Base-by-base conservation (phyloP, 2,797 vertebrate genomes). In the Spea hammondii region DNA sequence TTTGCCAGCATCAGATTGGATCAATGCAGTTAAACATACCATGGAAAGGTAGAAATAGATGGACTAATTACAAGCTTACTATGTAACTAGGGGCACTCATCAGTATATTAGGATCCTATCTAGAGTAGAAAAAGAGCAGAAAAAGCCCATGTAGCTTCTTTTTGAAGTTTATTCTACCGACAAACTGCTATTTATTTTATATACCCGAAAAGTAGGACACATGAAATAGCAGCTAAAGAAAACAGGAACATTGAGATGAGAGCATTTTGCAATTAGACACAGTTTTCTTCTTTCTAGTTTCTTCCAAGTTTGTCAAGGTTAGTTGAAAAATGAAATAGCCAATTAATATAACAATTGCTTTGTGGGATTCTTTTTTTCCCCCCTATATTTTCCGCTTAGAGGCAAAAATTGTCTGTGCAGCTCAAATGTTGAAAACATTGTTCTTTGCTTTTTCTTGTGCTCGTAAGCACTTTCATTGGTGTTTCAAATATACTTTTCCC, bases 291-390 rank as follows among this genome's bases (percentile, higher is more conserved):
- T 86, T 88, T 68, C 77, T 82, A 84, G 45, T 83, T 86, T 85
- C 88, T 85, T 86, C 86, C 85, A 83, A 86, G 86, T 84, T 88
- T 85, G 83, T 87, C 87, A 88, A 88, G 88, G 87, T 88, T 88
- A 86, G 86, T 88, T 85, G 84, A 77, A 84, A 86, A 83, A 85
- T 82, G 83, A 87, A 88, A 86, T 87, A 84, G 84, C 86, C 85
- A 86, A 84, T 86, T 85, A 88, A 85, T 84, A 81, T 73, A 76
- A 82, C 79, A 85, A 77, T 85, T 85, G 79, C 83, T 86, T 80
- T 75, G 69, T 79, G 79, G 79, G 85, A 82, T 82, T 83, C 14
- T 62, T 84, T 84, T 0, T 0, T 60, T 59, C 79, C 80, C 84
- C 78, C 64, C 7, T 79, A 32, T 70, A 65, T 70, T 80, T 73